Percentiles rank a stretch among this genome's conserved stretches.
Conservation (phyloP, 1,140 invertebrate genomes). For the Drosophila bipectinata region DNA sequence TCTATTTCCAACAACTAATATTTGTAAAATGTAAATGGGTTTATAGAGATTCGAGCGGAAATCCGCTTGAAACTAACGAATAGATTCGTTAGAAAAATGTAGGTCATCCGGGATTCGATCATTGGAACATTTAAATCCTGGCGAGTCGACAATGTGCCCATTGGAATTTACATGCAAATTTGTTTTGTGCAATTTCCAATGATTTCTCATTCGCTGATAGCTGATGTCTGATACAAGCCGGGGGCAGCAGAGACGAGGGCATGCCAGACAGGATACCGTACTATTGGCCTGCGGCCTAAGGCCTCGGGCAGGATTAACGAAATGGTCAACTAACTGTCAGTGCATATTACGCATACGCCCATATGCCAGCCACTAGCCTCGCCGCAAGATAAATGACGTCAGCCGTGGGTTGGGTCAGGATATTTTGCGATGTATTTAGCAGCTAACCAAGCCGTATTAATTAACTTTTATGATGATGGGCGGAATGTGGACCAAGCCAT, state of each 20-base stretch:
- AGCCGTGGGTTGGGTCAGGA: conserved; percentile 37
- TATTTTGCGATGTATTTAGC: conserved; percentile 75
- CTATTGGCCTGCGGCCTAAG: background rate
- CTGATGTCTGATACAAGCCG: conserved; percentile 35
- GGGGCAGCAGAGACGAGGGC: background rate
- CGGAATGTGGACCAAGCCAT: conserved; percentile 13
- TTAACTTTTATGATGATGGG: conserved; percentile 73
- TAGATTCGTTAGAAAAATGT: background rate
- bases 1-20: background rate
- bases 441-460: conserved; percentile 75
- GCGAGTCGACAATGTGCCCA: conserved; percentile 65
- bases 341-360: conserved; percentile 58
- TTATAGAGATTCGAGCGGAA: no score
- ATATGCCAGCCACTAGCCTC: conserved; percentile 20
- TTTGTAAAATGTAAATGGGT: background rate
- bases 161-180: conserved; percentile 76
- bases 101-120: conserved; percentile 9
- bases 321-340: conserved; percentile 56
- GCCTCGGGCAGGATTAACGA: conserved; percentile 19
- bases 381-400: conserved; percentile 51
- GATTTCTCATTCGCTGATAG: conserved; percentile 61
- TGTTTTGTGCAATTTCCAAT: conserved; percentile 59
- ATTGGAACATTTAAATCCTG: background rate
- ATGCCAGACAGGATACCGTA: background rate
- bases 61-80: background rate